Evolutionary conservation across 2,113 vertebrate genomes (phyloP), one percentile per base, ranked within the genome.

Genomic region (Pachycephala philippinensis): DNA sequence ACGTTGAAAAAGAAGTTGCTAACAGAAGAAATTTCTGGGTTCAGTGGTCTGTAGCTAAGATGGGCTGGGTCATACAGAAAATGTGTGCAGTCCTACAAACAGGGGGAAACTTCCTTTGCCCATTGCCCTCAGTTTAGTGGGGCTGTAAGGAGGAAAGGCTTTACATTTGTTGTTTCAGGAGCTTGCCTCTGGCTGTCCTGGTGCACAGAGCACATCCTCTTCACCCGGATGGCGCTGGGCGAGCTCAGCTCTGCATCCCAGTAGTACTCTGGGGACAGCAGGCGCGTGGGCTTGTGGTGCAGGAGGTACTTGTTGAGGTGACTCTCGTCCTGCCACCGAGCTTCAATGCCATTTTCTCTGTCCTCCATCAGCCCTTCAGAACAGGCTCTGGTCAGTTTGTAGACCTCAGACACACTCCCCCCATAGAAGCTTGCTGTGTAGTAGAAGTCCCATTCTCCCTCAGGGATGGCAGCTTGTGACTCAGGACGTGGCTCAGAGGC

Each of bases 401-500:
- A 64, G 2, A 88, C 21, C 65, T 88, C 40, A 0, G 66, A 2
- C 49, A 88, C 75, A 7, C 85, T 88, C 3, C 75, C 85, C 49
- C 65, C 65, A 0, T 56, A 79, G 75, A 88, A 88, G 24, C 85
- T 40, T 0, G 57, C 65, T 4, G 85, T 71, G 65, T 88, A 88
- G 1, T 31, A 3, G 65, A 88, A 88, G 40, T 63, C 20, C 40
- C 85, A 49, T 3, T 19, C 7, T 20, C 56, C 64, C 47, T 21
- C 28, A 4, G n/a, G 64, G 56, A 1, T 9, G 30, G n/a, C 56
- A 61, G 18, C 13, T 4, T 1, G 47, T 11, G 54, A 1, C 54
- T 18, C 74, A 2, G 54, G 28, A 3, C 0, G 18, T 20, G 19
- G 2, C 65, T 13, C n/a, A 0, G 2, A 0, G 84, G 30, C 40